Evolutionary conservation across 2,888 invertebrate genomes (phyloP).

Genomic region (Microctonus hyperodae): DNA sequence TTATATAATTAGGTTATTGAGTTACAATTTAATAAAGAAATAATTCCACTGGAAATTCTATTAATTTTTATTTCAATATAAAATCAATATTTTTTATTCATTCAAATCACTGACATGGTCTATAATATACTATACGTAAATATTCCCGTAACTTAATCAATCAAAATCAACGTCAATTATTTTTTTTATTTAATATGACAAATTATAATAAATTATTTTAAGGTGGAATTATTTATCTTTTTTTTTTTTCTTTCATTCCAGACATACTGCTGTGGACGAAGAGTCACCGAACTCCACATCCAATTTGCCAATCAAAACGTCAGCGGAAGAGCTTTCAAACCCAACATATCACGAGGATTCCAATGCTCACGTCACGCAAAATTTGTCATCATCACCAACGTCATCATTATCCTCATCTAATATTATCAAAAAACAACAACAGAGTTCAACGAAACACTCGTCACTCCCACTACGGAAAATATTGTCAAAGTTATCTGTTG

Average conservation of each 20-base stretch:
- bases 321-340: conserved; percentile 20
- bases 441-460: neutral
- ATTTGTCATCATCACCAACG: neutral
- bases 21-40: too few relatives aligned
- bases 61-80: too few relatives aligned
- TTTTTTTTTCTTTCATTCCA: conserved; percentile 47
- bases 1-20: too few relatives aligned
- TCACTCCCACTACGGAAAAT: neutral
- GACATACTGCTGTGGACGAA: conserved; percentile 65
- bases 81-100: too few relatives aligned
- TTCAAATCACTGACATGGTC: too few relatives aligned
- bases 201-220: too few relatives aligned
- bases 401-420: neutral
- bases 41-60: too few relatives aligned
- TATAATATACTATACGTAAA: too few relatives aligned
- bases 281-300: conserved; percentile 57
- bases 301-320: conserved; percentile 23
- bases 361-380: conserved; percentile 19
- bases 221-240: neutral
- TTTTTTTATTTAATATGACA: too few relatives aligned
- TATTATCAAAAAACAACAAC: neutral
- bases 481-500: neutral
- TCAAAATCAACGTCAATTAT: too few relatives aligned
- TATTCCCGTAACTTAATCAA: too few relatives aligned
- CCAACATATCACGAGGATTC: conserved; percentile 21